Conservation (phyloP, 2,888 invertebrate genomes). For the Brachynemurus nebulosus region DNA sequence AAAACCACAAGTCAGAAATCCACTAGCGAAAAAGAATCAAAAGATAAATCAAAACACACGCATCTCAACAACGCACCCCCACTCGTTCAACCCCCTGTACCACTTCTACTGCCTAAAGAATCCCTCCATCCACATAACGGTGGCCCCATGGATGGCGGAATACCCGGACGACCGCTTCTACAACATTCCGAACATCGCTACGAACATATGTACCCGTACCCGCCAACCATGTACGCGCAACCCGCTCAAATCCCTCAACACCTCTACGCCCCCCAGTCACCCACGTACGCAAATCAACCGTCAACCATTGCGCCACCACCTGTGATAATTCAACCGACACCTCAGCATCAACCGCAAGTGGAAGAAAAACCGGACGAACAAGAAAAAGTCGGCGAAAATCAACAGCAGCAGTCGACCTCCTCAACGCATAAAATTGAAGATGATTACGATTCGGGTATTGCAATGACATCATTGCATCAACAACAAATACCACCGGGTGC, state of each 20-base stretch:
- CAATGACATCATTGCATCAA: slow-evolving; percentile 44
- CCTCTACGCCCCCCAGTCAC: slow-evolving; percentile 36
- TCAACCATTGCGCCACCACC: neutral
- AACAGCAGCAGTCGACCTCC: neutral
- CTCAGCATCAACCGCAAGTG: neutral
- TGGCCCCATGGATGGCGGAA: neutral
- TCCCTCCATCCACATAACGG: neutral
- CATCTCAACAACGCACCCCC: neutral
- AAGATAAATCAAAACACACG: neutral
- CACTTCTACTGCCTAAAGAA: neutral
- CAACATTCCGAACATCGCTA: slow-evolving; percentile 69
- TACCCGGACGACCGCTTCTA: slow-evolving; percentile 44
- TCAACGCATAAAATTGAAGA: slow-evolving; percentile 34
- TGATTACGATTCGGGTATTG: slow-evolving; percentile 64
- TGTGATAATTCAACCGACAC: neutral
- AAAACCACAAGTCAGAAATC: neutral
- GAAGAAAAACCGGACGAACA: neutral
- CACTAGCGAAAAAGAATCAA: neutral
- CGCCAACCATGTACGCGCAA: slow-evolving; percentile 38
- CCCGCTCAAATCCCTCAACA: slow-evolving; percentile 48
- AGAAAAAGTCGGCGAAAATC: neutral
- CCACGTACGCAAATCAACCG: neutral
- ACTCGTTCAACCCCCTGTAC: neutral
- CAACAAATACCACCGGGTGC: slow-evolving; percentile 36
- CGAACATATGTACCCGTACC: slow-evolving; percentile 46